Percentiles rank a stretch among this genome's conserved stretches.
These are phyloP conservation scores for Ictalurus furcatus DNA, from an alignment of 2,113 vertebrate species.

Conservation along the genomic window DNA sequence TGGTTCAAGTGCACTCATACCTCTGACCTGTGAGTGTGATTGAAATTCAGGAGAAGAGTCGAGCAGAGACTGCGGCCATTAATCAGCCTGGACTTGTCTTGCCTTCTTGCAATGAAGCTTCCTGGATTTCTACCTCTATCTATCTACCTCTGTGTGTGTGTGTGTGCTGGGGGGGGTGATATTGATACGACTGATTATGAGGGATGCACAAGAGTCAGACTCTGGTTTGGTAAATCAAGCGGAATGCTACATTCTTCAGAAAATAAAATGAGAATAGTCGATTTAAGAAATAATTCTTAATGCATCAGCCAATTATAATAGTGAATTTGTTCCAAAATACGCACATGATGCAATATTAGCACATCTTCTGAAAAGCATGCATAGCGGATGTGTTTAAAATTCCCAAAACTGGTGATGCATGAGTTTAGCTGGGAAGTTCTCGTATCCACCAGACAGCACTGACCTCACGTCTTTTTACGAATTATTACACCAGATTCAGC, in stretches of 20 bases:
- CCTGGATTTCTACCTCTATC: constrained; percentile 41
- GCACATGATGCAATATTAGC: background rate
- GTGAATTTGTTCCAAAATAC: background rate
- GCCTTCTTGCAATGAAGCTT: constrained; percentile 30
- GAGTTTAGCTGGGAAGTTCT: background rate
- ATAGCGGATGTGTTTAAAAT: background rate
- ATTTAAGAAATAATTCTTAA: background rate
- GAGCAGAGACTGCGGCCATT: constrained; percentile 64
- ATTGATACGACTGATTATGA: constrained; percentile 15
- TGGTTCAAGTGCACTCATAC: constrained; percentile 60
- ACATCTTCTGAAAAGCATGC: background rate
- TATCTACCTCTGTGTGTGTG: constrained; percentile 7
- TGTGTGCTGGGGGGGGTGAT: background rate
- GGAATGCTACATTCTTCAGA: background rate
- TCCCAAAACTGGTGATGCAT: background rate
- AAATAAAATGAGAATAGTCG: background rate
- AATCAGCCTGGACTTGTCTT: constrained; percentile 64
- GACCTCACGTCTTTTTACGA: background rate
- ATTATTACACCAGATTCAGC: constrained; percentile 15
- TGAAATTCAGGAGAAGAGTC: constrained; percentile 66
- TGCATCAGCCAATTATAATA: background rate
- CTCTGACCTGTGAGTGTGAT: constrained; percentile 65
- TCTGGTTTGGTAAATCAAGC: background rate
- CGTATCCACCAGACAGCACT: background rate
- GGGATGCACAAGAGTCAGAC: background rate